A percentile compares a stretch with the other conserved stretches of the same genome.
These are phyloP conservation scores for Protonibea diacanthus DNA, from an alignment of 2,797 vertebrate species.

Conservation along the genomic window DNA sequence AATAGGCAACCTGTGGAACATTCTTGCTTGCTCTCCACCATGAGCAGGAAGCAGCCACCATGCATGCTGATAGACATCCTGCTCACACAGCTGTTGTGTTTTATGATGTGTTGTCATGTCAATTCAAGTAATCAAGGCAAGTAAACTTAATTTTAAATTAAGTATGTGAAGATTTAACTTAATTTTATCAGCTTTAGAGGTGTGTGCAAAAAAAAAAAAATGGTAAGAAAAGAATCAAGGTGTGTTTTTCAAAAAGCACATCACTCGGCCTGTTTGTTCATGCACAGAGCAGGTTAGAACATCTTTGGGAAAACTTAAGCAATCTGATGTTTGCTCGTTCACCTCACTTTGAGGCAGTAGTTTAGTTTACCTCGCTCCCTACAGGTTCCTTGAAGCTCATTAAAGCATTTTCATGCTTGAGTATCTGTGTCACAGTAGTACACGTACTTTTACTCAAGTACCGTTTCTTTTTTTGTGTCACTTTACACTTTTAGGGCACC, in stretches of 20 bases:
- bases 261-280: too few relatives aligned
- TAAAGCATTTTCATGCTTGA: not conserved
- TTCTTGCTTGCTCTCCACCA: not conserved
- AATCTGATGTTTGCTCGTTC: too few relatives aligned
- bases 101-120: not conserved
- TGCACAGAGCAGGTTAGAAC: too few relatives aligned
- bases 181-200: too few relatives aligned
- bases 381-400: not conserved
- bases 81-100: conserved; percentile 12
- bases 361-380: too few relatives aligned
- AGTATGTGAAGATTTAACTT: not conserved
- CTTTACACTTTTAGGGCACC: not conserved
- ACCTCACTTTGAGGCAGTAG: too few relatives aligned
- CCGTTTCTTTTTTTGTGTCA: not conserved
- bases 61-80: conserved; percentile 5
- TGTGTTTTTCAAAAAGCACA: too few relatives aligned
- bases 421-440: not conserved
- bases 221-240: too few relatives aligned
- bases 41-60: conserved; percentile 8
- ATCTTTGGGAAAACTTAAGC: too few relatives aligned
- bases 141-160: not conserved
- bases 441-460: not conserved
- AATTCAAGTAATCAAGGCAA: not conserved
- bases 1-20: conserved; percentile 44
- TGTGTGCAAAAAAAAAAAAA: too few relatives aligned